Evolutionary conservation across 1,140 invertebrate species (phyloP).

Genomic region (Bombus pascuorum): DNA sequence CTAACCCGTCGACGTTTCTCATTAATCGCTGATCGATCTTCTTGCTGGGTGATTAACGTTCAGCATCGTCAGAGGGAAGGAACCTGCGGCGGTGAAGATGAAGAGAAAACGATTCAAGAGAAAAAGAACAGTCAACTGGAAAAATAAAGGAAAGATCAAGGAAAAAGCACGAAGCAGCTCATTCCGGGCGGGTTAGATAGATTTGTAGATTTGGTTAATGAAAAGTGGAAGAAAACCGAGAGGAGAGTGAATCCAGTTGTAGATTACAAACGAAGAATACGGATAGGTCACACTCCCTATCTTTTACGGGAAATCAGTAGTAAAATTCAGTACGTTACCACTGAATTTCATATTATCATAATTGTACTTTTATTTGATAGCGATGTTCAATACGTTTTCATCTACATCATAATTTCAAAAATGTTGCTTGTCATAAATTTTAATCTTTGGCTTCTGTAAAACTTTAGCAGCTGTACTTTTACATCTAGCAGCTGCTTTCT

Average conservation of each 20-base stretch:
- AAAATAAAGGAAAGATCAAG: slow-evolving; percentile 16
- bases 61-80: slow-evolving; percentile 40
- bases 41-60: slow-evolving; percentile 66
- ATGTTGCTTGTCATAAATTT: no score
- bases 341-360: not conserved
- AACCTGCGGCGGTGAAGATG: slow-evolving; percentile 31
- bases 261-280: not conserved
- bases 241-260: not conserved
- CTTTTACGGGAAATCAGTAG: not conserved
- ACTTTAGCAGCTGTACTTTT: no score
- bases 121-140: slow-evolving; percentile 54
- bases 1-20: slow-evolving; percentile 64
- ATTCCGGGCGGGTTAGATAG: not conserved
- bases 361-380: not conserved
- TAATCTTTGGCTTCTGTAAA: no score
- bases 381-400: no score
- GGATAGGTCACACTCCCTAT: not conserved
- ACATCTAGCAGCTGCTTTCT: no score
- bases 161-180: slow-evolving; percentile 7
- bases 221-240: not conserved
- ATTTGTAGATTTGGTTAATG: slow-evolving; percentile 33
- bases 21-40: slow-evolving; percentile 70
- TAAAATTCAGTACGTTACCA: not conserved
- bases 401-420: not conserved
- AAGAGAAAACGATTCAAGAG: slow-evolving; percentile 49